Base-by-base conservation (phyloP, 2,797 vertebrate genomes). In the Bovichtus variegatus region DNA sequence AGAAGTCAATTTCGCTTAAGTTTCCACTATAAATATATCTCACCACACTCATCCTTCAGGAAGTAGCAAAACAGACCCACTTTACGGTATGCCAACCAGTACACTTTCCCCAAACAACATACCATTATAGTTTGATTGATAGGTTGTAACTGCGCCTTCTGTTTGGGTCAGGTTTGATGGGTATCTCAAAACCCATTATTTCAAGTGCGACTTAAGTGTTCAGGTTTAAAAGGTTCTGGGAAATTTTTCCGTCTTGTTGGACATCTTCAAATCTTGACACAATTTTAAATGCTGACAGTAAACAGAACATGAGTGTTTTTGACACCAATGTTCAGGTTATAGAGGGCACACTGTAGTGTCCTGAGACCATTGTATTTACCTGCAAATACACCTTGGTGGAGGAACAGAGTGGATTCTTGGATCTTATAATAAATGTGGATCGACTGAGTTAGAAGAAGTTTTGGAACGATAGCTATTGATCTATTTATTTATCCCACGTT, bases 1-100 rank as follows among this genome's bases (percentile, higher is more conserved):
- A 59, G 58, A 12, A 25, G 58, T 67, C 71, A 44, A 53, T 66
- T 78, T 82, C 44, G 76, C 40, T 58, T 4, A 40, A 82, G 74
- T 87, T 81, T 86, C 81, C 82, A 80, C 72, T 74, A 80, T 85
- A 86, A 87, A 91, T 83, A 79, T 51, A 75, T 87, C 67, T 49
- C 64, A 61, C 36, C 51, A 63, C 62, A 62, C 47, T 75, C 66
- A 86, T 75, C 40, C 59, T 64, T 66, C 61, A 84, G 71, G 73
- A 71, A 75, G 55, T 2, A 55, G 62, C 46, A 74, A 65, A 80
- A 67, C 38, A 67, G 59, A 84, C 25, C 23, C 6, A 41, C 73
- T 70, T 85, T 41, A 71, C 5, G 15, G 38, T 54, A 59, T 69
- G 54, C 71, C 65, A 82, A 49, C 67, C 34, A 16, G 47, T 16